Evolutionary conservation across 1,140 invertebrate genomes (phyloP).

Genomic region (Polyergus mexicanus): DNA sequence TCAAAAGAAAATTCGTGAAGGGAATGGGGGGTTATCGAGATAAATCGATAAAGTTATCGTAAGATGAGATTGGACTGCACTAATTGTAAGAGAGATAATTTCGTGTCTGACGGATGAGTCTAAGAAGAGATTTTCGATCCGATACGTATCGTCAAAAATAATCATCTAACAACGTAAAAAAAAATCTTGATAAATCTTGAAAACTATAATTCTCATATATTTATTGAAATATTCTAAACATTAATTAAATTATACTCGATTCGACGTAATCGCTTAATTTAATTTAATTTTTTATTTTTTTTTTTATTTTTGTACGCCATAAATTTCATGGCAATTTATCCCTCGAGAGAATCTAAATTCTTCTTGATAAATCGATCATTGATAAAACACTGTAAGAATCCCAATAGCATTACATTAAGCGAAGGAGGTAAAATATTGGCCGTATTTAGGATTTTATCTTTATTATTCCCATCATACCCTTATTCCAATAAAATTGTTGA

Average conservation of each 20-base stretch:
- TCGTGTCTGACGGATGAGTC: not conserved
- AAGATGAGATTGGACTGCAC: conserved; percentile 11
- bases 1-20: conserved; percentile 1
- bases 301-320: not conserved
- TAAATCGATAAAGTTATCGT: conserved; percentile 28
- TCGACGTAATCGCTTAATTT: not conserved
- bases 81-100: not conserved
- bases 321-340: not conserved
- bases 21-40: not conserved
- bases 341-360: not conserved
- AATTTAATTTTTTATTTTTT: not conserved
- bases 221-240: too few species aligned
- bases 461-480: not conserved
- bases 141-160: not conserved
- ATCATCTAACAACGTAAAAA: not conserved
- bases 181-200: too few species aligned
- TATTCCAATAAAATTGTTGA: conserved; percentile 4
- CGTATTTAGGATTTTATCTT: conserved; percentile 21
- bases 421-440: not conserved
- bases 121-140: conserved; percentile 20
- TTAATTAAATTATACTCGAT: not conserved
- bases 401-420: not conserved
- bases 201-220: not conserved
- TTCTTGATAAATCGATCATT: not conserved
- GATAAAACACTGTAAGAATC: not conserved